phyloP scores from a whole-genome alignment of 2,797 vertebrate species.

The Chanos chanos region DNA sequence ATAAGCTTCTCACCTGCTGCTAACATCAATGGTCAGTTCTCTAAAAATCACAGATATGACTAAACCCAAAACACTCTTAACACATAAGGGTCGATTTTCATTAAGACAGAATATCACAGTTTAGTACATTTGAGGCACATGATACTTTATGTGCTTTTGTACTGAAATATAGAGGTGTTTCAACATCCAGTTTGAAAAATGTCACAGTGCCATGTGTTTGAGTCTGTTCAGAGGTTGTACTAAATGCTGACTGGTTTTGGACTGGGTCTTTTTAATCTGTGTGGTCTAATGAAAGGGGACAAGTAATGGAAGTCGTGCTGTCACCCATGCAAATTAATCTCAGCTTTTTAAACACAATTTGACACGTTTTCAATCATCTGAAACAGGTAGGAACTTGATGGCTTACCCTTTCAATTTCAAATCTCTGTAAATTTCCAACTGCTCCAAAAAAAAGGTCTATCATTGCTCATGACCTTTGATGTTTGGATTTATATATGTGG shows the following conservation, averaged over 20 bases:
- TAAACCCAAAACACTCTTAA: no score
- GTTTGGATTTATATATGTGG: neutral
- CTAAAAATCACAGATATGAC: no score
- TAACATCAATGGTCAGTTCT: neutral
- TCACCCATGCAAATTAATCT: slow-evolving; percentile 17
- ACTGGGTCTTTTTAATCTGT: slow-evolving; percentile 20
- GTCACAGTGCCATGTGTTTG: neutral
- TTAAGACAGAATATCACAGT: no score
- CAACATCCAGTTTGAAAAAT: no score
- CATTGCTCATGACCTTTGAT: slow-evolving; percentile 20
- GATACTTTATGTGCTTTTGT: no score
- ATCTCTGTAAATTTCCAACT: no score
- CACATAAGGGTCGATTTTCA: no score
- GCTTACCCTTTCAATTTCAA: neutral
- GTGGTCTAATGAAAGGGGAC: neutral
- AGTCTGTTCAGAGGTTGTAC: neutral
- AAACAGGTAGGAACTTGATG: slow-evolving; percentile 2
- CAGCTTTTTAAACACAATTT: slow-evolving; percentile 29
- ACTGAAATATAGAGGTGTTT: no score
- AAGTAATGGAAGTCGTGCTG: slow-evolving; percentile 11
- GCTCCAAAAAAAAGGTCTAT: slow-evolving; percentile 7
- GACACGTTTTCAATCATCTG: slow-evolving; percentile 29
- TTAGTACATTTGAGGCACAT: no score
- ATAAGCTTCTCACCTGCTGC: neutral
- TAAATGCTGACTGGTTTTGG: neutral